Base-by-base conservation (phyloP, 2,797 vertebrate species). In the Mallotus villosus region DNA sequence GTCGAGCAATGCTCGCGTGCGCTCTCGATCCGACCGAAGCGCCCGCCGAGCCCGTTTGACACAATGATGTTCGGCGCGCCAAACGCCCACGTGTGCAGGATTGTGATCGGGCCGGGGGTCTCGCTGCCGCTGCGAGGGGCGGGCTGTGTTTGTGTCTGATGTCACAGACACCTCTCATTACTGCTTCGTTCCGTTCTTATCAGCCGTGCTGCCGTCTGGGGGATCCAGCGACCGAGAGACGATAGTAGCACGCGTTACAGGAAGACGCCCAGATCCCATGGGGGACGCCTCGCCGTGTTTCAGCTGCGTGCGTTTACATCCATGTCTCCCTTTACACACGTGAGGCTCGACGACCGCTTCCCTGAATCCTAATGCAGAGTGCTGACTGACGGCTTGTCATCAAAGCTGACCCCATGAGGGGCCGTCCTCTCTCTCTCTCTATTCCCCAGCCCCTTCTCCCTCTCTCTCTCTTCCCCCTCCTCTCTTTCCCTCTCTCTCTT, bases 131-230 rank as follows among this genome's bases (percentile, higher is more conserved):
- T 70, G 84, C 57, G 82, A 2, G 85, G 87, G 87, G 87, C 85
- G 85, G 84, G 77, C 81, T 85, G 75, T 83, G 85, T 88, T 89
- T 87, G 81, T 72, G 79, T 72, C 81, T 87, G 73, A 84, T 89
- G 86, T 89, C 83, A 79, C 22, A 71, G 78, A 75, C 79, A 85
- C 86, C 91, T 89, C 75, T 90, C 86, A 89, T 91, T 89, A 90
- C 78, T 71, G 34, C 75, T 27, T 27, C 77, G 29, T 79, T 75
- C 86, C 82, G 80, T 83, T 89, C 25, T 81, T 80, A 88, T 89
- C 79, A 77, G 75, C 78, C 77, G 81, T 22, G 78, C 62, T 74
- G 78, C 74, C 73, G 79, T 75, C 84, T 58, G 27, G 46, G 46
- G 67, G 73, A 81, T 19, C 25, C 22, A 14, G 7, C 21, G 7